A percentile compares a stretch with the other conserved stretches of the same genome.
Evolutionary conservation across 2,113 vertebrate genomes (phyloP).

Genomic region (Heliornis fulica): DNA sequence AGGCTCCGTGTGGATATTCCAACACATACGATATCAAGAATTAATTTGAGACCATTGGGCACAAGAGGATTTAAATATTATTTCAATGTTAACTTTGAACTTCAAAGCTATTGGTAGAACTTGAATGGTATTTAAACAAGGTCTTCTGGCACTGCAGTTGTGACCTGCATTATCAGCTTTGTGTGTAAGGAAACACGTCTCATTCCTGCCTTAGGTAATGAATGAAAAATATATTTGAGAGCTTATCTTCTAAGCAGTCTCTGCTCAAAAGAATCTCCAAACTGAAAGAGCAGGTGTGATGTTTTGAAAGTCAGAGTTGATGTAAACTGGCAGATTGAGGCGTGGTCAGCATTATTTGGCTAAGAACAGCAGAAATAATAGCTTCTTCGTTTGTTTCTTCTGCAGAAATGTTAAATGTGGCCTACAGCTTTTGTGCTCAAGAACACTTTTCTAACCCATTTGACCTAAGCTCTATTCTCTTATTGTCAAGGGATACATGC

Average conservation of each 20-base stretch:
- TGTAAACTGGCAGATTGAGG: not conserved
- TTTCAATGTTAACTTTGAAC: conserved; percentile 59
- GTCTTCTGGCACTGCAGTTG: conserved; percentile 28
- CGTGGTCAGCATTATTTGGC: not conserved
- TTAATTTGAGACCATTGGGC: not conserved
- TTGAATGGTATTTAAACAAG: conserved; percentile 48
- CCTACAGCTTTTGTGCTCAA: not conserved
- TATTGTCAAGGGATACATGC: not conserved
- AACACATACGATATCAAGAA: conserved; percentile 12
- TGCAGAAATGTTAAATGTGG: not conserved
- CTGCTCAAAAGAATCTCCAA: not conserved
- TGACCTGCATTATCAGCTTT: conserved; percentile 52
- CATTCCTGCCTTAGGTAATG: conserved; percentile 47
- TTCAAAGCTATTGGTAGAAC: conserved; percentile 54
- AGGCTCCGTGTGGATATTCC: not conserved
- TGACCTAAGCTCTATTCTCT: not conserved
- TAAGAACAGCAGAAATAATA: not conserved
- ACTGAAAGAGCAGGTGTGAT: conserved; percentile 26
- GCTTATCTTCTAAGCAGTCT: not conserved
- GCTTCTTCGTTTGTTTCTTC: not conserved
- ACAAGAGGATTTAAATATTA: conserved; percentile 30
- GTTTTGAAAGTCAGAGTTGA: not conserved
- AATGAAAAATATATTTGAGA: conserved; percentile 40
- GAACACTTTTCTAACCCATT: not conserved
- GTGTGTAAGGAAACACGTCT: conserved; percentile 33